phyloP scores from a whole-genome alignment of 2,888 invertebrate genomes.

The Galerucella pusilla region DNA sequence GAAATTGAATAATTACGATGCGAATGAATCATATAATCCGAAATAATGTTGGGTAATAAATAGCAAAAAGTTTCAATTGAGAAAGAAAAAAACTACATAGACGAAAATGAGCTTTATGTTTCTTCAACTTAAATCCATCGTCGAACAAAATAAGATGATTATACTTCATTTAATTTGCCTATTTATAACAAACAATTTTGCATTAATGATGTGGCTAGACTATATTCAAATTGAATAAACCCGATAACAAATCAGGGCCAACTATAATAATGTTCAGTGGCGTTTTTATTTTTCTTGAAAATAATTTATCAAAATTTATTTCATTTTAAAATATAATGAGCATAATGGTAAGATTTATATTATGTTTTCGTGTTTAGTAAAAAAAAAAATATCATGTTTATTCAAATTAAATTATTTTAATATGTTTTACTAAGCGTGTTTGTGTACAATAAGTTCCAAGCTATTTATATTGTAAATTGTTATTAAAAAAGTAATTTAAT shows the following conservation, averaged over 20 bases:
- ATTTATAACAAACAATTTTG: constrained; percentile 34
- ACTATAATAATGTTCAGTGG: constrained; percentile 16
- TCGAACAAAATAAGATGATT: constrained; percentile 33
- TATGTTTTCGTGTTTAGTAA: neutral
- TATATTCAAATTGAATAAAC: constrained; percentile 31
- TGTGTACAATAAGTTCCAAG: neutral
- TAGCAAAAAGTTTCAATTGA: neutral
- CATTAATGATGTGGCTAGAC: constrained; percentile 35
- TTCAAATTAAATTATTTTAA: neutral
- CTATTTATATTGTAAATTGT: constrained; percentile 1
- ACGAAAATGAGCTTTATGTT: neutral
- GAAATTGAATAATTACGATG: neutral
- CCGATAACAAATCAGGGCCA: constrained; percentile 26
- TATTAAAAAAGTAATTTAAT: neutral
- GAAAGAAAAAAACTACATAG: neutral
- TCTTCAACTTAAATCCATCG: constrained; percentile 11
- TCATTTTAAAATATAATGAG: too few relatives aligned
- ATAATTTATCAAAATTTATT: too few relatives aligned
- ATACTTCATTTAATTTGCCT: constrained; percentile 27
- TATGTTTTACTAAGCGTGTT: neutral
- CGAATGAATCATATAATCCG: neutral
- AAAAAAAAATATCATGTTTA: neutral
- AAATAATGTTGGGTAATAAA: constrained; percentile 2
- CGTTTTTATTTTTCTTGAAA: neutral
- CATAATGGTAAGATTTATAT: neutral